Conservation (phyloP, 2,113 vertebrate genomes). For the Chelonoidis abingdonii region DNA sequence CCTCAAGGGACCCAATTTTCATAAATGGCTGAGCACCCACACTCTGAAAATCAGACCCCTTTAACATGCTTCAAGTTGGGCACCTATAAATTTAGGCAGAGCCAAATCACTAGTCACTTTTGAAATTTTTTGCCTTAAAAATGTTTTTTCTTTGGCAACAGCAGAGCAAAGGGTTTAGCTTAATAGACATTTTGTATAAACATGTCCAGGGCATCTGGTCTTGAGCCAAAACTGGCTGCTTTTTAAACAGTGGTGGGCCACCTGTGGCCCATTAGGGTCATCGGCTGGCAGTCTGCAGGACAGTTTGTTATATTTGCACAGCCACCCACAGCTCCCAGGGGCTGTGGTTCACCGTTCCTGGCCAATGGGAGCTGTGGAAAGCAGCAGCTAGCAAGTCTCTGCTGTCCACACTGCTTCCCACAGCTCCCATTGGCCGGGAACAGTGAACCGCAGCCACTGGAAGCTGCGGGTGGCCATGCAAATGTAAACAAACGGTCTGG, state of each 20-base stretch:
- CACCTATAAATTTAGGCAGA: neutral
- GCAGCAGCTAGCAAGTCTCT: too few relatives aligned
- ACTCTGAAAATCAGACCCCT: neutral
- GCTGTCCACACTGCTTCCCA: too few relatives aligned
- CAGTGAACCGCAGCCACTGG: too few relatives aligned
- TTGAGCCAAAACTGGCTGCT: conserved; percentile 23
- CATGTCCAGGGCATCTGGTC: neutral
- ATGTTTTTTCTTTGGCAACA: neutral
- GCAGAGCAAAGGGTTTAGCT: neutral
- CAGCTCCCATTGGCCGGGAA: too few relatives aligned
- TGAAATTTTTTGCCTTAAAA: neutral
- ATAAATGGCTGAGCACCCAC: neutral
- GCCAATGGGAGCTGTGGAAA: too few relatives aligned
- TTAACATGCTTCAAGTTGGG: neutral
- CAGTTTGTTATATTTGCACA: too few relatives aligned
- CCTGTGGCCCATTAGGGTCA: too few relatives aligned
- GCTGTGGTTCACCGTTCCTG: too few relatives aligned
- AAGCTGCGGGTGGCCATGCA: too few relatives aligned
- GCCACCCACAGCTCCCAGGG: too few relatives aligned
- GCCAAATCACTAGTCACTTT: neutral
- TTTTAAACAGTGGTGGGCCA: neutral
- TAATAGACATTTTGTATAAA: neutral
- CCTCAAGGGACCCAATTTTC: neutral
- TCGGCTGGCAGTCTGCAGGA: too few relatives aligned
- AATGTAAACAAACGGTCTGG: too few relatives aligned